Conservation (phyloP, 2,888 invertebrate species). For the Tineola bisselliella region DNA sequence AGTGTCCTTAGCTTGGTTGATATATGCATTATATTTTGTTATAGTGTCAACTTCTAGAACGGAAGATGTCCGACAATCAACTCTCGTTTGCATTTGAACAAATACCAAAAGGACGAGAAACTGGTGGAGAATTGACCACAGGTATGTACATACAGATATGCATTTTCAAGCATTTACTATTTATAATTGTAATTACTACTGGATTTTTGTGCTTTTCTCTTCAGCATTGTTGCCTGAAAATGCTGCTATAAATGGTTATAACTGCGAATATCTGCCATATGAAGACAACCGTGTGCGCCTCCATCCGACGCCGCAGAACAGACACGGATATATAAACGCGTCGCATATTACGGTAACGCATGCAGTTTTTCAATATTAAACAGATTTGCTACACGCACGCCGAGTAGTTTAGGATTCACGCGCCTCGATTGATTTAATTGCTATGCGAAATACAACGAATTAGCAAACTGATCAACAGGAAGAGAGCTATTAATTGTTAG, state of each 20-base stretch:
- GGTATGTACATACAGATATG: too few relatives aligned
- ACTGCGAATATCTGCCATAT: conserved; percentile 84
- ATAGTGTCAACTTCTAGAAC: conserved; percentile 57
- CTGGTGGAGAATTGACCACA: conserved; percentile 74
- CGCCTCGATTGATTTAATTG: too few relatives aligned
- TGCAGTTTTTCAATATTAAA: too few relatives aligned
- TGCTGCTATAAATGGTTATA: conserved; percentile 61
- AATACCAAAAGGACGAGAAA: conserved; percentile 79
- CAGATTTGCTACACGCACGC: too few relatives aligned
- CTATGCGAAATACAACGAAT: too few relatives aligned
- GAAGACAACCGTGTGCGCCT: conserved; percentile 88
- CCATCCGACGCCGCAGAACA: conserved; percentile 83
- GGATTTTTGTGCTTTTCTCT: neutral
- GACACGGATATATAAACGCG: conserved; percentile 91
- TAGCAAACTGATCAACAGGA: too few relatives aligned
- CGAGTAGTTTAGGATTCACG: too few relatives aligned
- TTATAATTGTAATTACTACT: too few relatives aligned
- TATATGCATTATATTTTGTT: neutral
- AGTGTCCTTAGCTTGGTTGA: too few relatives aligned
- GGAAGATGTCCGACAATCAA: conserved; percentile 75
- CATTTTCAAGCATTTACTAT: too few relatives aligned
- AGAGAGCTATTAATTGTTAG: too few relatives aligned
- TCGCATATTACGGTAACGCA: conserved; percentile 87
- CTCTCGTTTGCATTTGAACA: conserved; percentile 87
- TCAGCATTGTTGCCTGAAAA: conserved; percentile 77